These are phyloP conservation scores for Nephrotoma flavescens DNA, from an alignment of 2,888 invertebrate genomes.

Conservation along the genomic window DNA sequence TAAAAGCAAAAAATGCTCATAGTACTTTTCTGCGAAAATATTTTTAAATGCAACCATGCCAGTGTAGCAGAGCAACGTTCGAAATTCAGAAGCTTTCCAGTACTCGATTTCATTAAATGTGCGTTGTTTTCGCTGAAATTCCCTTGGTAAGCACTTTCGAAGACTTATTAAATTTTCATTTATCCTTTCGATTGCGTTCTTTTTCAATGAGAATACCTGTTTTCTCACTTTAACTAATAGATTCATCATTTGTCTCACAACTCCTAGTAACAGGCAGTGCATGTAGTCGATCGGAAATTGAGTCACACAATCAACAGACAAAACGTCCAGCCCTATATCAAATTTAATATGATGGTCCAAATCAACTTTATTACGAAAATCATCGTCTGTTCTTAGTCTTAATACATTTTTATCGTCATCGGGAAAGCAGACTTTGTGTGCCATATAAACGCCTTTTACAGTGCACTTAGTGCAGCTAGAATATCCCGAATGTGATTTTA, in stretches of 20 bases:
- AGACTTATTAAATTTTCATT: background rate
- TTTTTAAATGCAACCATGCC: background rate
- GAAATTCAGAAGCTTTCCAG: background rate
- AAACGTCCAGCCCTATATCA: no score
- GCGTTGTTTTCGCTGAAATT: background rate
- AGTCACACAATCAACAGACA: no score
- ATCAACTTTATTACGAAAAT: no score
- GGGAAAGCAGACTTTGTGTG: background rate
- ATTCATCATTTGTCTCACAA: no score
- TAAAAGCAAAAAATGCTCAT: no score
- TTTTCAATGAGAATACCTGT: no score
- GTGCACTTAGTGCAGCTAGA: background rate
- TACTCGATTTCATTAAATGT: background rate
- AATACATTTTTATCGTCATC: background rate
- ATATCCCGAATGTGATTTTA: background rate
- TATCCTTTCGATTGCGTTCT: background rate
- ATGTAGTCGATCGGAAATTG: no score
- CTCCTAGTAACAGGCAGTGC: no score
- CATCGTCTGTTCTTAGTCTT: background rate
- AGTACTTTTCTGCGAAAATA: background rate
- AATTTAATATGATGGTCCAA: no score
- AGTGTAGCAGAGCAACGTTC: background rate
- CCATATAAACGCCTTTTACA: background rate
- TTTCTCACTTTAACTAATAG: no score
- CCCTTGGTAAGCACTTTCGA: background rate